Conservation (phyloP, 2,113 vertebrate genomes). For the Puntigrus tetrazona region DNA sequence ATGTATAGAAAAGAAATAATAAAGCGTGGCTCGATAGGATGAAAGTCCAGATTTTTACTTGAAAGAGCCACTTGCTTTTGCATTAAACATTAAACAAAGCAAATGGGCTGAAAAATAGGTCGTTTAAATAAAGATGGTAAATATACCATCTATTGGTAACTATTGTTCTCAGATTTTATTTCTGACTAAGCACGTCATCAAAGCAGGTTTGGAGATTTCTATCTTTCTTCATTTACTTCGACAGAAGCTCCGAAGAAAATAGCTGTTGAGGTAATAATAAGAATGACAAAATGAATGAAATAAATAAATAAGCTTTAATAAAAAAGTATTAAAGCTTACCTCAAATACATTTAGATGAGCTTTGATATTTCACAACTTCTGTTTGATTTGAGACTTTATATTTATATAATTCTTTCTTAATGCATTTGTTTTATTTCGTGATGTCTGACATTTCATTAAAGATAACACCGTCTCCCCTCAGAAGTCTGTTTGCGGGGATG, state of each 20-base stretch:
- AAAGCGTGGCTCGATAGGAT: neutral
- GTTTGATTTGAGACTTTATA: conserved; percentile 1
- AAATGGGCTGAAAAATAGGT: neutral
- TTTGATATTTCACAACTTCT: neutral
- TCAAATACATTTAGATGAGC: neutral
- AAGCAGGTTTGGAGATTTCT: too few relatives aligned
- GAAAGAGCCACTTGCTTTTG: neutral
- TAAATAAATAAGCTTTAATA: too few relatives aligned
- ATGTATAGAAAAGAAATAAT: neutral
- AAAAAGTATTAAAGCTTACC: neutral
- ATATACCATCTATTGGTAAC: too few relatives aligned
- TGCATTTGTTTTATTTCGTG: neutral
- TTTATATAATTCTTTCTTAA: neutral
- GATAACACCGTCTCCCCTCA: conserved; percentile 14
- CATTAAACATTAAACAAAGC: too few relatives aligned
- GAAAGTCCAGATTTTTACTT: neutral
- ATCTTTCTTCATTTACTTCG: too few relatives aligned
- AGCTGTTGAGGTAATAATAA: too few relatives aligned
- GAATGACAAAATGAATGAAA: too few relatives aligned
- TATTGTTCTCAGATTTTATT: neutral
- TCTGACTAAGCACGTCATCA: neutral
- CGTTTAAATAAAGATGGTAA: neutral
- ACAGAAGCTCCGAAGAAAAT: too few relatives aligned
- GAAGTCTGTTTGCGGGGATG: neutral
- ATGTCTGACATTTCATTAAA: neutral